Conservation (phyloP, 2,797 vertebrate species). For the Dromococcyx pavoninus region DNA sequence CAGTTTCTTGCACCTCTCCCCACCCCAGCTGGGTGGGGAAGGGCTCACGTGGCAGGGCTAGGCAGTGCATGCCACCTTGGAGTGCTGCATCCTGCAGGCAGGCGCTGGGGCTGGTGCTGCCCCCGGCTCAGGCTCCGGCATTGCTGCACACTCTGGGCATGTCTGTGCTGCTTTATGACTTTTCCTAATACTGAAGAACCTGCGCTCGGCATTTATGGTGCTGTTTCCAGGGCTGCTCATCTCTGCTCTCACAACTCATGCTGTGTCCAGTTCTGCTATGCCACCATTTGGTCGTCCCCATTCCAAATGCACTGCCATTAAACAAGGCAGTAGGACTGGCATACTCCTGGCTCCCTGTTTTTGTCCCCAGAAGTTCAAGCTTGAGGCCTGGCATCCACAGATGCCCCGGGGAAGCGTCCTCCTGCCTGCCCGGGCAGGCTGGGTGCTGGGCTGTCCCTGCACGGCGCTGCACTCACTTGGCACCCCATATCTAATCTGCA, state of each 20-base stretch:
- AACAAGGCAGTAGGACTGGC: background rate
- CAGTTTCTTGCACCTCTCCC: background rate
- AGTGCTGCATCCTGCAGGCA: background rate
- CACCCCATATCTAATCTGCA: constrained; percentile 39
- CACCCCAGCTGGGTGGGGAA: background rate
- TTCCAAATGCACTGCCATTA: background rate
- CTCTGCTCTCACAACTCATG: background rate
- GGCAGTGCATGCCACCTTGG: rapidly evolving
- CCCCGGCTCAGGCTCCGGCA: background rate
- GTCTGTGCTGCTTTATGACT: background rate
- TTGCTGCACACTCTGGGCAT: background rate
- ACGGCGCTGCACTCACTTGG: rapidly evolving
- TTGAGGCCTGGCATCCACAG: background rate
- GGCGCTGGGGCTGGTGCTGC: rapidly evolving
- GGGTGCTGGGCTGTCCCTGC: background rate
- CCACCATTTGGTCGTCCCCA: background rate
- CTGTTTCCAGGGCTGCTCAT: background rate
- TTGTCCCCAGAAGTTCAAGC: background rate
- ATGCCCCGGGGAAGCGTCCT: background rate
- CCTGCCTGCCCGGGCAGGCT: background rate
- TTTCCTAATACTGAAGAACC: background rate
- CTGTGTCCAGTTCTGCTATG: background rate
- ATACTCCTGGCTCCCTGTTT: background rate
- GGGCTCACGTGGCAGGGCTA: background rate
- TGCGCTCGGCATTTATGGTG: background rate